phyloP scores from a whole-genome alignment of 2,797 vertebrate genomes.

The Chelon auratus region DNA sequence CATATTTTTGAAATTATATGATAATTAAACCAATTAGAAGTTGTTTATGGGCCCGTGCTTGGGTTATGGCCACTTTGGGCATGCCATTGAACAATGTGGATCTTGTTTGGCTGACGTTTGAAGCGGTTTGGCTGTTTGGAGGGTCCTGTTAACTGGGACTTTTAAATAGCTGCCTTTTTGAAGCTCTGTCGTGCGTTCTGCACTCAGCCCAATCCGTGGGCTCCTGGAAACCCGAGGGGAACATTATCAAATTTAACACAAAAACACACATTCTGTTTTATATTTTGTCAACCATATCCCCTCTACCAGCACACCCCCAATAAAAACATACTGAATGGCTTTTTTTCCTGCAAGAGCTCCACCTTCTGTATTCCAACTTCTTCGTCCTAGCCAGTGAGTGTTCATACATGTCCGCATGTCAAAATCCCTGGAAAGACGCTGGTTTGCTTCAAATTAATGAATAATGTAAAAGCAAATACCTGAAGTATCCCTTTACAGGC shows the following conservation, averaged over 20 bases:
- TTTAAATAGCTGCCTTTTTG: conserved; percentile 79
- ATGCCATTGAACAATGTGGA: conserved; percentile 82
- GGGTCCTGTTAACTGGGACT: conserved; percentile 77
- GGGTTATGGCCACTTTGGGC: conserved; percentile 80
- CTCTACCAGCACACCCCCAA: conserved; percentile 7
- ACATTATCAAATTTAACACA: conserved; percentile 80
- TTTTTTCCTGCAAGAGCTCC: conserved; percentile 48
- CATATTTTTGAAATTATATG: conserved; percentile 84
- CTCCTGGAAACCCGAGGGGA: conserved; percentile 74
- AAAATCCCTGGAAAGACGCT: not conserved
- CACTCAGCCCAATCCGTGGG: conserved; percentile 62
- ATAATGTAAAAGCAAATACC: not conserved
- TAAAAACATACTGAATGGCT: conserved; percentile 31
- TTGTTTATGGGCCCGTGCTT: conserved; percentile 80
- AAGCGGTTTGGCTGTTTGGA: conserved; percentile 81
- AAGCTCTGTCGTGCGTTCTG: conserved; percentile 61
- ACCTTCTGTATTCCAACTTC: conserved; percentile 30
- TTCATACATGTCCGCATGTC: conserved; percentile 14
- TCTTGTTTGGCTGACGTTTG: conserved; percentile 83
- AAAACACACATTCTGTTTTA: conserved; percentile 76
- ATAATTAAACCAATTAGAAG: conserved; percentile 85
- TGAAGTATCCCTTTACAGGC: not conserved
- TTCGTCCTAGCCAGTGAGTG: conserved; percentile 14
- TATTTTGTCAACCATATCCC: conserved; percentile 71
- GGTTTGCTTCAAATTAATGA: conserved; percentile 15